Percentiles rank a stretch among this genome's conserved stretches.
Conservation (phyloP, 2,113 vertebrate species). For the Hyperoodon ampullatus region DNA sequence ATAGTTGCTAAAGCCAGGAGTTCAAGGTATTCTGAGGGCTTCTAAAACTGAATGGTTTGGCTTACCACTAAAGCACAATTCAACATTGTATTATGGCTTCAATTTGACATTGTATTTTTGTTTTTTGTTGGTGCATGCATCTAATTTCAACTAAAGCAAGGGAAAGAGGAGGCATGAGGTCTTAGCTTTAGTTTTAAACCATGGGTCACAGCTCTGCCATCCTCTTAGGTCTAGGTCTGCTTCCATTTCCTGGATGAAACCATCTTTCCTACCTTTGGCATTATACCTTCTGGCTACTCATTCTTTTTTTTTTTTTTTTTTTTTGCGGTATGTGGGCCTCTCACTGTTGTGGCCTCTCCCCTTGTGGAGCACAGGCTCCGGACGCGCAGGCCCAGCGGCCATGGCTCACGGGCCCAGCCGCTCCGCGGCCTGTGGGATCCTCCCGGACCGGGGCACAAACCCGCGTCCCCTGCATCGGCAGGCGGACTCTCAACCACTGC, state of each 20-base stretch:
- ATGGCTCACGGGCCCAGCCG: too few relatives aligned
- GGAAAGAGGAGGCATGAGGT: neutral
- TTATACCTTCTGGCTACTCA: neutral
- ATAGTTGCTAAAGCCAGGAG: neutral
- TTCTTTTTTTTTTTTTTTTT: too few relatives aligned
- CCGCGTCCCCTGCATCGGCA: too few relatives aligned
- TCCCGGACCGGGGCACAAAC: too few relatives aligned
- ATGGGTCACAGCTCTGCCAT: neutral
- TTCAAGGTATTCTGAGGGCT: neutral
- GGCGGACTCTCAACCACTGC: too few relatives aligned
- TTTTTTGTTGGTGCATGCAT: neutral
- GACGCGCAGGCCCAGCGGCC: too few relatives aligned
- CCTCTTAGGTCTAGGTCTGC: neutral
- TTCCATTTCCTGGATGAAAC: neutral
- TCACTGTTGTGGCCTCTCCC: too few relatives aligned
- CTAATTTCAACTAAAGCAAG: conserved; percentile 27
- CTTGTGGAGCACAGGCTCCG: too few relatives aligned
- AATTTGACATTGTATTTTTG: neutral
- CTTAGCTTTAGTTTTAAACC: neutral
- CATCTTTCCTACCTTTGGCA: neutral
- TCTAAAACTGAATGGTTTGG: neutral
- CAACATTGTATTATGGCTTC: neutral
- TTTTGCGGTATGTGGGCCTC: too few relatives aligned
- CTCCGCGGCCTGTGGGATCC: too few relatives aligned
- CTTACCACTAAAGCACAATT: neutral